Evolutionary conservation across 2,888 invertebrate species (phyloP).

Genomic region (Lepas anatifera): DNA sequence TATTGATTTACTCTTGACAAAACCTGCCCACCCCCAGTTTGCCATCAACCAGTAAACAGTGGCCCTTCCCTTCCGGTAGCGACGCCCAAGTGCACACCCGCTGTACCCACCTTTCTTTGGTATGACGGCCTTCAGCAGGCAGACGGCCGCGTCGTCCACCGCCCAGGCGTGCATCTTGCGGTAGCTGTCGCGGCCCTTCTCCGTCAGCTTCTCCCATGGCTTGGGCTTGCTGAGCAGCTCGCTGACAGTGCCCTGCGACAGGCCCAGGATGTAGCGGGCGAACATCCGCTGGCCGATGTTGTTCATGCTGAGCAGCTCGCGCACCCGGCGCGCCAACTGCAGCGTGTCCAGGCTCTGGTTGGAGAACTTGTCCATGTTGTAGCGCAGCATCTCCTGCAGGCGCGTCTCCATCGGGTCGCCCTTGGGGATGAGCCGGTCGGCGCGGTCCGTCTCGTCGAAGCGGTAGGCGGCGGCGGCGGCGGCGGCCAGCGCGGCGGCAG

Average conservation of each 20-base stretch:
- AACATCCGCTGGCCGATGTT: constrained; percentile 98
- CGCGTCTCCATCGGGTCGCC: constrained; percentile 89
- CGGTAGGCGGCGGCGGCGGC: constrained; percentile 11
- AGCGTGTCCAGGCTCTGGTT: constrained; percentile 89
- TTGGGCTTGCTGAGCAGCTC: constrained; percentile 97
- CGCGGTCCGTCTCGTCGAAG: constrained; percentile 44
- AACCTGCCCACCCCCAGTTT: too few relatives aligned
- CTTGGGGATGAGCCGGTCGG: constrained; percentile 57
- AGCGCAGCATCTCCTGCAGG: constrained; percentile 82
- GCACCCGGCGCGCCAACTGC: constrained; percentile 64
- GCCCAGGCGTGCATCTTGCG: constrained; percentile 99
- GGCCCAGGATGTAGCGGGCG: constrained; percentile 93
- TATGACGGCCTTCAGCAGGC: constrained; percentile 94
- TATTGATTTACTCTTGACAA: too few relatives aligned
- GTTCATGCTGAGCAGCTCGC: constrained; percentile 88
- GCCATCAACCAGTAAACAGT: too few relatives aligned
- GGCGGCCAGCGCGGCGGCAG: background rate
- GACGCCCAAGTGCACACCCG: too few relatives aligned
- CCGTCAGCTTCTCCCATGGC: constrained; percentile 98
- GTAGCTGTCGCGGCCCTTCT: constrained; percentile 98
- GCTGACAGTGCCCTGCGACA: constrained; percentile 86
- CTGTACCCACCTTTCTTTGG: constrained; percentile 94
- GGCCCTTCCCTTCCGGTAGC: too few relatives aligned
- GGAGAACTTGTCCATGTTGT: constrained; percentile 92
- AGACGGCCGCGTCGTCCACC: constrained; percentile 90